Conservation (phyloP, 2,113 vertebrate genomes). For the Elephantulus edwardii region DNA sequence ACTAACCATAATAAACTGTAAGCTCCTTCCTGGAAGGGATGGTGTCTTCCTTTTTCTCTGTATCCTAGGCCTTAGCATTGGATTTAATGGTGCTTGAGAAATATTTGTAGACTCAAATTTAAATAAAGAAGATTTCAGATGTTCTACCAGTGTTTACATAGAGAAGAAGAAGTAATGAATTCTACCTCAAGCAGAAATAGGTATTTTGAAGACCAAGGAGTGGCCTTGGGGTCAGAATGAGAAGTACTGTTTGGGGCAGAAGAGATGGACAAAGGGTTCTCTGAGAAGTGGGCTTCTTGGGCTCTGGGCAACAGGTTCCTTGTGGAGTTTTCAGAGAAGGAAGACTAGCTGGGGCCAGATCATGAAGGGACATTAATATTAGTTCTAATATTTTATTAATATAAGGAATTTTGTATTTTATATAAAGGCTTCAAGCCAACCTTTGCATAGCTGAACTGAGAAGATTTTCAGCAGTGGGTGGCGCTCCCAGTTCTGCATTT, state of each 20-base stretch:
- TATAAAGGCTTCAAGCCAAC: background rate
- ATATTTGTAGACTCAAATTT: background rate
- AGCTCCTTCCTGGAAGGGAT: background rate
- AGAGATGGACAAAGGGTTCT: background rate
- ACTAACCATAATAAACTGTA: background rate
- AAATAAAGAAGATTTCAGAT: background rate
- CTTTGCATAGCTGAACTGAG: background rate
- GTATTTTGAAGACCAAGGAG: background rate
- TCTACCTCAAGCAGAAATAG: background rate
- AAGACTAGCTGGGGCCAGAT: background rate
- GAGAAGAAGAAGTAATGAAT: background rate
- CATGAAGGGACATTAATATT: background rate
- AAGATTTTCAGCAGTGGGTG: background rate
- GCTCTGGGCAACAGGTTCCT: background rate
- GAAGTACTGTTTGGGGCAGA: background rate
- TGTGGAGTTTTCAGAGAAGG: background rate
- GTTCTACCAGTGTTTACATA: background rate
- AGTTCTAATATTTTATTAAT: too few relatives aligned
- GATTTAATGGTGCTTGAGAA: background rate
- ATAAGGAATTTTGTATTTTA: background rate
- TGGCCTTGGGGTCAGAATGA: background rate
- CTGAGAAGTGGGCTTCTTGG: background rate
- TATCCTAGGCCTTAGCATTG: background rate
- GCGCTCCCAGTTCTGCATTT: background rate
- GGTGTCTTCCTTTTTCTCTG: background rate